Evolutionary conservation across 2,113 vertebrate species (phyloP).

Genomic region (Catagonus wagneri): DNA sequence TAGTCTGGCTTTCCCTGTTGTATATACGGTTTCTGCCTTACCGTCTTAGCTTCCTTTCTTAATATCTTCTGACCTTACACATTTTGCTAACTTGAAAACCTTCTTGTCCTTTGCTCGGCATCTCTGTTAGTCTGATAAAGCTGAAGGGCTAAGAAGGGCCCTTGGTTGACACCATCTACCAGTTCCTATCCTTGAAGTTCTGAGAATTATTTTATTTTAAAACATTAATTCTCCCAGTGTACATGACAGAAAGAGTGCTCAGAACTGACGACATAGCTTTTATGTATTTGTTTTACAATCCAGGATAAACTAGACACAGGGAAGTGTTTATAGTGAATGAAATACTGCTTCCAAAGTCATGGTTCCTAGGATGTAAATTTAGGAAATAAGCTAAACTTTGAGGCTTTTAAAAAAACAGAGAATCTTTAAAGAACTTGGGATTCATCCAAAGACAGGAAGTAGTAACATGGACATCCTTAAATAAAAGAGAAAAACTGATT

Average conservation of each 20-base stretch:
- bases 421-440: slow-evolving; percentile 11
- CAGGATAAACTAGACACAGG: not conserved
- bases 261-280: not conserved
- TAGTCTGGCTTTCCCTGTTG: not conserved
- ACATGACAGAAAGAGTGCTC: slow-evolving; percentile 15
- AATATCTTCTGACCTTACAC: not conserved
- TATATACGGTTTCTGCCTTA: not conserved
- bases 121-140: not conserved
- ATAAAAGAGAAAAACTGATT: not conserved
- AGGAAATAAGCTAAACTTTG: not conserved
- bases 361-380: slow-evolving; percentile 21
- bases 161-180: not conserved
- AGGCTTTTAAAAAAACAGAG: not conserved
- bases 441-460: not conserved
- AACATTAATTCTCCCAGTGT: not conserved
- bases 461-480: not conserved
- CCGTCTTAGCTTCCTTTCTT: not conserved
- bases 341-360: not conserved
- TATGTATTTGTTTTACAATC: not conserved
- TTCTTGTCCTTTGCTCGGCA: not conserved
- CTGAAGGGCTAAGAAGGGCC: not conserved
- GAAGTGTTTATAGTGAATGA: not conserved
- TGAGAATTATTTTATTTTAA: slow-evolving; percentile 23
- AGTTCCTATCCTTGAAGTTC: not conserved
- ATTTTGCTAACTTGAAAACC: not conserved